Conservation (phyloP, 2,113 vertebrate genomes). For the Polyodon spathula region DNA sequence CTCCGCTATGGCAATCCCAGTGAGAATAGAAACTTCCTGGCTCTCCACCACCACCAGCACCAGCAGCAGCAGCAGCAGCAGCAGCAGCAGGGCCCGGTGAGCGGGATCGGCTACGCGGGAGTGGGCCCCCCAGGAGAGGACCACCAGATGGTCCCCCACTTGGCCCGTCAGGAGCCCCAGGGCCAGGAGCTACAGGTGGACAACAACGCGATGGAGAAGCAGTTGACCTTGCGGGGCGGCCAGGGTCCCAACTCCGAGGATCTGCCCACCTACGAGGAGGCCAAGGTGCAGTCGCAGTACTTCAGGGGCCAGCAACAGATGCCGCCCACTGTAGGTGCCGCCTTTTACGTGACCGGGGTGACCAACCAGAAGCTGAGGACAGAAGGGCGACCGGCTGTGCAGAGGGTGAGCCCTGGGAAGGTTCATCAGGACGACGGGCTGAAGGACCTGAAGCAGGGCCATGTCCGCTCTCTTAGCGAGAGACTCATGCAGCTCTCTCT, state of each 20-base stretch:
- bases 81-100: constrained; percentile 51
- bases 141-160: constrained; percentile 74
- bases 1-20: constrained; percentile 81
- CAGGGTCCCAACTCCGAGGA: constrained; percentile 77
- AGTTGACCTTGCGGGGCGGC: constrained; percentile 57
- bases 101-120: constrained; percentile 35
- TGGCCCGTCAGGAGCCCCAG: constrained; percentile 92
- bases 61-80: constrained; percentile 68
- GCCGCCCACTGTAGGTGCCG: constrained; percentile 68
- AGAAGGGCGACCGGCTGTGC: constrained; percentile 80
- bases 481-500: constrained; percentile 93
- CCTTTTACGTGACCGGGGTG: constrained; percentile 87
- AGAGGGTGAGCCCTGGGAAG: constrained; percentile 74
- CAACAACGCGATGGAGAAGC: constrained; percentile 84
- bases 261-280: constrained; percentile 92
- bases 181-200: constrained; percentile 95
- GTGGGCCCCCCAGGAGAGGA: constrained; percentile 68
- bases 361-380: constrained; percentile 85
- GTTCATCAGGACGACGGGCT: constrained; percentile 95
- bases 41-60: constrained; percentile 60
- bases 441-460: constrained; percentile 96
- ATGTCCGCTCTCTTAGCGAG: constrained; percentile 91
- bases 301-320: constrained; percentile 73
- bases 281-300: constrained; percentile 96
- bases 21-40: constrained; percentile 81